phyloP scores from a whole-genome alignment of 2,113 vertebrate species.

The Chamaetylas fuelleborni region DNA sequence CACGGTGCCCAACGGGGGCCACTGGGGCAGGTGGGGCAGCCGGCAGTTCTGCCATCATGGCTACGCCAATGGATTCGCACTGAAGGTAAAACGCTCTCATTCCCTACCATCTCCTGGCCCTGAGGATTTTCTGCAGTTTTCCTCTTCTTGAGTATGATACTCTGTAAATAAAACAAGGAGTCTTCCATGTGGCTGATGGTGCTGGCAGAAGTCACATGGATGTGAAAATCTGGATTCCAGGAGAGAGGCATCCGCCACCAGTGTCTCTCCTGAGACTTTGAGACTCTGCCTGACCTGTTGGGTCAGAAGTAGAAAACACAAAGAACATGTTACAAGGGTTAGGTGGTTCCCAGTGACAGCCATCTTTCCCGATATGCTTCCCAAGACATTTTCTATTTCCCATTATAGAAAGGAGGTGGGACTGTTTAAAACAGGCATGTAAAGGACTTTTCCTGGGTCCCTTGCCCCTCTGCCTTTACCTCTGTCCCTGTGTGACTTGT shows the following conservation, averaged over 20 bases:
- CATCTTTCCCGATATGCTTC: neutral
- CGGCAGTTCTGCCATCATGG: neutral
- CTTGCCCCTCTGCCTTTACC: neutral
- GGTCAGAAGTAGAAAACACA: neutral
- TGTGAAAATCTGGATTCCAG: neutral
- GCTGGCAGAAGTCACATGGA: fast-evolving
- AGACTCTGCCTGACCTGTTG: neutral
- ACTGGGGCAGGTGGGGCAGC: neutral
- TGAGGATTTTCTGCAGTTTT: neutral
- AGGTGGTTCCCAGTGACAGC: neutral
- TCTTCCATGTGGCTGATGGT: neutral
- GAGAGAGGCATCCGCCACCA: neutral
- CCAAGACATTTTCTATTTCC: neutral
- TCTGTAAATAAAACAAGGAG: neutral
- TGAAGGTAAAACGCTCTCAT: neutral
- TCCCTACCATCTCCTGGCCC: neutral
- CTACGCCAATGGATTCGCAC: neutral
- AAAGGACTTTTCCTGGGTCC: neutral
- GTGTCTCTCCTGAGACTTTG: neutral
- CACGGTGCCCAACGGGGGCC: neutral
- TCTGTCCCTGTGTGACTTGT: neutral
- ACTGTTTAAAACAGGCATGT: neutral
- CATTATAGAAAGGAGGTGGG: neutral
- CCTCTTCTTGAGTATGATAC: neutral
- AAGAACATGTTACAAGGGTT: neutral